Evolutionary conservation across 2,113 vertebrate genomes (phyloP).

Genomic region (Leucoraja erinaceus): DNA sequence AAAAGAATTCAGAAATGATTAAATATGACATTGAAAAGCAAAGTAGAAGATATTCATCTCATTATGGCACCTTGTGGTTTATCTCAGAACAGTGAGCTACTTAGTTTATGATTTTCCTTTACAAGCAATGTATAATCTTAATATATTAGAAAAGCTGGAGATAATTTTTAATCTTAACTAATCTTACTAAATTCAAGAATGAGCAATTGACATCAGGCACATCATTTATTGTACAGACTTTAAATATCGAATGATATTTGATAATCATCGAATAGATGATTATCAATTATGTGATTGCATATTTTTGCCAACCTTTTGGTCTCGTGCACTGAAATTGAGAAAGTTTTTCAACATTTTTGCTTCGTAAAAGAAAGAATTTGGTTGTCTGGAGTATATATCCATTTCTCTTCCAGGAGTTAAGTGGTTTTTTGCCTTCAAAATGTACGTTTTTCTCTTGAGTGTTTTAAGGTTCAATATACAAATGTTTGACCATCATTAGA

Average conservation of each 20-base stretch:
- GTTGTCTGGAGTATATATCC: background rate
- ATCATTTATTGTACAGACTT: background rate
- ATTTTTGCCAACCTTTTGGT: background rate
- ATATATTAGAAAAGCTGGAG: background rate
- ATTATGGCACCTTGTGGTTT: background rate
- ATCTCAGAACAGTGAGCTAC: background rate
- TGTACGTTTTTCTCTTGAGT: background rate
- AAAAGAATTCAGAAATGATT: too few relatives aligned
- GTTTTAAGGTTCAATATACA: background rate
- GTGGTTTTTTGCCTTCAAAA: background rate
- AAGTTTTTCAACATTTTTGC: background rate
- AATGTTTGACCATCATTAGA: background rate
- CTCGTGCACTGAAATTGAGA: background rate
- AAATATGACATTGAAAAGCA: background rate
- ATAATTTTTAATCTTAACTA: too few relatives aligned
- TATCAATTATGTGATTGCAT: background rate
- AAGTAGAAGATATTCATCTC: background rate
- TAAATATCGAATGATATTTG: background rate
- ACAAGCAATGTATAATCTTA: background rate
- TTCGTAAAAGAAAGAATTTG: background rate
- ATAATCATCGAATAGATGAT: background rate
- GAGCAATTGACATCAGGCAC: background rate
- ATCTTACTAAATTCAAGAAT: background rate
- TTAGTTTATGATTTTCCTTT: background rate
- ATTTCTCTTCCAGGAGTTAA: background rate